Evolutionary conservation across 2,888 invertebrate genomes (phyloP).

Genomic region (Andricus curvator): DNA sequence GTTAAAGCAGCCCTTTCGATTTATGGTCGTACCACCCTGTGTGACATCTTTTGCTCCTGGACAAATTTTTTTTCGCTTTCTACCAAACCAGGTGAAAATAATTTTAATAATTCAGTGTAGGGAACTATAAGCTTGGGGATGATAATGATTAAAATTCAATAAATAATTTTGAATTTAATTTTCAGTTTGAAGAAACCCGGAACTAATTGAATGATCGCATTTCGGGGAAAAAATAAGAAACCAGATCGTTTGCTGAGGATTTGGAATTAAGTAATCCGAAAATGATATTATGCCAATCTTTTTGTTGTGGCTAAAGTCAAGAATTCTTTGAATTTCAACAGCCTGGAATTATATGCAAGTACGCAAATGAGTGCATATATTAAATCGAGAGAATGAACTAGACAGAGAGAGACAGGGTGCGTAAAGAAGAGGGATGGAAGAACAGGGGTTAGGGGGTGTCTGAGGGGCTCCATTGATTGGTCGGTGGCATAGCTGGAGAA

Average conservation of each 20-base stretch:
- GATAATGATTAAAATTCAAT: not conserved
- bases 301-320: not conserved
- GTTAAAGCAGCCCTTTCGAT: not conserved
- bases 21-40: not conserved
- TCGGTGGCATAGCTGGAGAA: slow-evolving; percentile 66
- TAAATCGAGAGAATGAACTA: slow-evolving; percentile 32
- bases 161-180: not conserved
- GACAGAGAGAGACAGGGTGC: slow-evolving; percentile 43
- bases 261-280: not conserved
- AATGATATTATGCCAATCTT: not conserved
- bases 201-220: too few relatives aligned
- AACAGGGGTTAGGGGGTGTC: slow-evolving; percentile 55
- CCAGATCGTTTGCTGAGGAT: not conserved
- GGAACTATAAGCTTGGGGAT: not conserved
- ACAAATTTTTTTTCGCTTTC: too few relatives aligned
- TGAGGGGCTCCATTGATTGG: slow-evolving; percentile 76
- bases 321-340: slow-evolving; percentile 26
- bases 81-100: not conserved
- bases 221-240: not conserved
- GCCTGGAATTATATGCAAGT: not conserved
- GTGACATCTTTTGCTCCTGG: too few relatives aligned
- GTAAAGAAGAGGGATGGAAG: slow-evolving; percentile 47
- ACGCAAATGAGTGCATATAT: slow-evolving; percentile 31
- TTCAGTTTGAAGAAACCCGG: not conserved
- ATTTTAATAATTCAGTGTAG: not conserved